phyloP scores from a whole-genome alignment of 2,113 vertebrate genomes.

The Echinops telfairi region DNA sequence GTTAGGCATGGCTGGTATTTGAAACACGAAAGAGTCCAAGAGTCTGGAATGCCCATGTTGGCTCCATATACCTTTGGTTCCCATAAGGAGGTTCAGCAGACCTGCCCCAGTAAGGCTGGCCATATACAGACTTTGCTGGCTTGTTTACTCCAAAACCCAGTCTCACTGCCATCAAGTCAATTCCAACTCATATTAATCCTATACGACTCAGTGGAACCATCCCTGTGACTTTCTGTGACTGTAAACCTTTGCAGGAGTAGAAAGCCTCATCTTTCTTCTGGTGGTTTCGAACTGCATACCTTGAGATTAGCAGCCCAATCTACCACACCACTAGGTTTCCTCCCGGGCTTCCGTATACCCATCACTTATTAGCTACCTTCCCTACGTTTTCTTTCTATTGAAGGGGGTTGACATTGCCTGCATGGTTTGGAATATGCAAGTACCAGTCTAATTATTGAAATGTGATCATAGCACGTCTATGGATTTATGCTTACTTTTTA shows the following conservation, averaged over 20 bases:
- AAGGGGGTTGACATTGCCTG: neutral
- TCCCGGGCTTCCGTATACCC: neutral
- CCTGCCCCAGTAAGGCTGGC: neutral
- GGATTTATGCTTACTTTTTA: slow-evolving; percentile 29
- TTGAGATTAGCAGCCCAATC: too few species aligned
- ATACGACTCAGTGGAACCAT: too few species aligned
- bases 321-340: neutral
- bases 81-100: neutral
- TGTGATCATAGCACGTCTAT: neutral
- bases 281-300: too few species aligned
- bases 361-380: neutral
- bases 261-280: too few species aligned
- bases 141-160: too few species aligned
- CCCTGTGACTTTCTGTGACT: too few species aligned
- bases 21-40: neutral
- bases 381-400: neutral
- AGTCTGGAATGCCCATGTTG: rapidly evolving
- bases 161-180: too few species aligned
- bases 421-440: neutral
- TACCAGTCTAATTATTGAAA: neutral
- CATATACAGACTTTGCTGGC: neutral
- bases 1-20: neutral
- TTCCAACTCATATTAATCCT: too few species aligned
- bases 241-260: too few species aligned
- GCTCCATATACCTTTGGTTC: neutral